A percentile compares a stretch with the other conserved stretches of the same genome.
phyloP scores from a whole-genome alignment of 1,140 invertebrate genomes.

The Lucilia sericata region DNA sequence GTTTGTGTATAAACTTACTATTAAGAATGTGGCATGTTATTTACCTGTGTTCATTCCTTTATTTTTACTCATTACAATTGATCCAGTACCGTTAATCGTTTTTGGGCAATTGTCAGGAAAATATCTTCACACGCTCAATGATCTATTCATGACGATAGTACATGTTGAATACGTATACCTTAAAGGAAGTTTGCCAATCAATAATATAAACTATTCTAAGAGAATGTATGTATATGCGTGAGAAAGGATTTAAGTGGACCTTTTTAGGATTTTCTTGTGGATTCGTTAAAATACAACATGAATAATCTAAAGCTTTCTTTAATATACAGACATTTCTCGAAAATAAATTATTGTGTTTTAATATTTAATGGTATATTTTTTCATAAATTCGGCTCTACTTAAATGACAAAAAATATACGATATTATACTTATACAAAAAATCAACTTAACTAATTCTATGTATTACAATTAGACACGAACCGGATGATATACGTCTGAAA shows the following conservation, averaged over 20 bases:
- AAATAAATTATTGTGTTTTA: too few species aligned
- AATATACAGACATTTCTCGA: too few species aligned
- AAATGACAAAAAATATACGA: too few species aligned
- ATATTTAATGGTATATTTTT: too few species aligned
- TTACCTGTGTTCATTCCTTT: slow-evolving; percentile 1
- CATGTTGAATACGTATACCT: not conserved
- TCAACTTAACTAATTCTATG: too few species aligned
- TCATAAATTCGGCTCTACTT: too few species aligned
- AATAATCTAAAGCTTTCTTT: too few species aligned
- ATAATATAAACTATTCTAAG: not conserved
- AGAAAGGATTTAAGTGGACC: not conserved
- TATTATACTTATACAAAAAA: too few species aligned
- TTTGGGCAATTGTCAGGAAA: slow-evolving; percentile 37
- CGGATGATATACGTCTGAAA: too few species aligned
- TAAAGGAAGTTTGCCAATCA: not conserved
- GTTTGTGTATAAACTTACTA: not conserved
- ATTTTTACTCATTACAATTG: slow-evolving; percentile 14
- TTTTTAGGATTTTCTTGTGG: too few species aligned
- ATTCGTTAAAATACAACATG: too few species aligned
- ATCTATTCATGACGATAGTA: not conserved
- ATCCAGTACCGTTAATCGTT: slow-evolving; percentile 39
- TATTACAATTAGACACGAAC: too few species aligned
- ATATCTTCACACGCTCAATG: slow-evolving; percentile 28
- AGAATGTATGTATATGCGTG: not conserved
- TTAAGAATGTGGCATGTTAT: not conserved